Evolutionary conservation across 1,140 invertebrate genomes (phyloP), one percentile per base, ranked within the genome.

Genomic region (Danaus melanippus): DNA sequence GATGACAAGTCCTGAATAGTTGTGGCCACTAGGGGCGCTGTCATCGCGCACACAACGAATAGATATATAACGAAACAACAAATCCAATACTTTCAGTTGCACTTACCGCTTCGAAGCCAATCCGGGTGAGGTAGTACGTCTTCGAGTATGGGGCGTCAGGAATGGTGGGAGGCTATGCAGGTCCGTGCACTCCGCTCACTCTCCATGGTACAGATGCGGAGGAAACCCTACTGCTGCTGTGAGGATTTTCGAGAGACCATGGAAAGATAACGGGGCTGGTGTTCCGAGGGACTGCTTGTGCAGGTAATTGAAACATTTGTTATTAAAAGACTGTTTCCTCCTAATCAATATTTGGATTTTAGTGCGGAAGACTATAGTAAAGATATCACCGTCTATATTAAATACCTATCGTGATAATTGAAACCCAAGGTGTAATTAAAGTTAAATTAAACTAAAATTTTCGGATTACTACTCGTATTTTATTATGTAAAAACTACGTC

Each of bases 71-170:
- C 21, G 21, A 32, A 32, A 32, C 21, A 32, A 4, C 9, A 9
- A 11, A 12, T 11, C 7, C n/a, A 47, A 12, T 12, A 60, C 69
- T 88, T 89, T 50, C 87, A 94, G 92, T 78, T 97, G 95, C 77
- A 89, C 93, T 15, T 96, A 96, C 79, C 92, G 93, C 40, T 96
- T 96, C 68, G 93, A 95, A 85, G 94, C 91, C 0, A 92, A 93
- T 66, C 89, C 91, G 40, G 93, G 93, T 41, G 94, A 96, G 76
- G 88, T 92, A 21, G 91, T 95, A 4, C 90, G 92, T 45, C 85
- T 95, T 0, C 86, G 90, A 21, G 93, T 94, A 12, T 89, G 87
- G 76, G 88, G 90, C 8, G 90, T 92, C 61, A 86, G 92, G 7
- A 88, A 88, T 11, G 89, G 89, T 10, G 90, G 90, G 54, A 86